Evolutionary conservation across 2,113 vertebrate species (phyloP).

Genomic region (Balaenoptera acutorostrata): DNA sequence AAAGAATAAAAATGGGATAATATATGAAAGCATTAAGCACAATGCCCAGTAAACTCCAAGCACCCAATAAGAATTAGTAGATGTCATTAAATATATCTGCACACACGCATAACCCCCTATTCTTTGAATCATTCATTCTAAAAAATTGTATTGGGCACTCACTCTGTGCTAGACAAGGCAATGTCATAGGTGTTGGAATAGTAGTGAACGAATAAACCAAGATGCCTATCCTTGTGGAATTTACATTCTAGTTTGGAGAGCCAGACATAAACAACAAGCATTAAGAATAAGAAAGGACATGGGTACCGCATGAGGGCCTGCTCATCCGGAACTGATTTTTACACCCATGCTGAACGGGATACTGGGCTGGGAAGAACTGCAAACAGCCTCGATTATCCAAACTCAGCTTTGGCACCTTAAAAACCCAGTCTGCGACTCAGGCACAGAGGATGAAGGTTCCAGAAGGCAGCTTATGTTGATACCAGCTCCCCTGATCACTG

Average conservation of each 20-base stretch:
- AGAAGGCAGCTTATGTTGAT: neutral
- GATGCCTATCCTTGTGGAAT: neutral
- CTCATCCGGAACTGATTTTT: slow-evolving; percentile 51
- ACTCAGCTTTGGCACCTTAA: neutral
- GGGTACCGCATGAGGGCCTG: neutral
- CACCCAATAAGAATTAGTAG: neutral
- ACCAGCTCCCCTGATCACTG: neutral
- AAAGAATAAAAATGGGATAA: neutral
- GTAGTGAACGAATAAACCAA: neutral
- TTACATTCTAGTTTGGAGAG: neutral
- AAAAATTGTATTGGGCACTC: neutral
- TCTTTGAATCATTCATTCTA: neutral
- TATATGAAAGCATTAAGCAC: neutral
- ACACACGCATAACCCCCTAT: neutral
- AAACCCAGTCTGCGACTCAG: neutral
- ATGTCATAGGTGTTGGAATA: neutral
- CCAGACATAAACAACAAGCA: neutral
- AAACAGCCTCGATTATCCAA: neutral
- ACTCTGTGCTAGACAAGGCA: neutral
- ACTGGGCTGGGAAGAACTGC: neutral
- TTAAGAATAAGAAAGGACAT: neutral
- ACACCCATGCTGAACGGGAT: slow-evolving; percentile 3
- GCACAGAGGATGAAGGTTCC: neutral
- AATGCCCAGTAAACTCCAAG: neutral
- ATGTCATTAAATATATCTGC: neutral